Base-by-base conservation (phyloP, 1,140 invertebrate genomes). In the Scaptomyza pallida region DNA sequence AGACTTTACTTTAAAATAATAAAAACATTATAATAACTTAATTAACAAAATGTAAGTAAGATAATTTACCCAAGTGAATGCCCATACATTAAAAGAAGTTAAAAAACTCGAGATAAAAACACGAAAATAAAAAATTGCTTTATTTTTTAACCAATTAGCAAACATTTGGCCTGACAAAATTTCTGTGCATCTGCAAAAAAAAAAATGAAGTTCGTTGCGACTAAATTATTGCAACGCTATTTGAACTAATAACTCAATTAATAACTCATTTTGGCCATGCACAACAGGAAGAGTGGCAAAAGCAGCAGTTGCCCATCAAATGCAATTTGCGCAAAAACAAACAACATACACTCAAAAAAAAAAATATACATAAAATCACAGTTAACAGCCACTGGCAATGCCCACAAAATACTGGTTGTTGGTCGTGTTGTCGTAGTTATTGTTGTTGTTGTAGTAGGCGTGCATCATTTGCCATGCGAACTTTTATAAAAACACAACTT, bases 171-270 rank as follows among this genome's bases (percentile, higher is more conserved):
- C 0, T 9, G 26, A 15, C 6, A 12, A 1, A 15, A 17, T 23
- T 50, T n/a, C n/a, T 15, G 30, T 37, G 35, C 19, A 16, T 17
- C 19, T 52, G 47, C 12, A 33, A 44, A 59, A 45, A 33, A 13
- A 48, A 21, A 15, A 40, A 21, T 21, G n/a, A n/a, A n/a, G 9
- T 37, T 3, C 12, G 10, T n/a, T 12, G 33, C 33, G 12, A 40
- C 23, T 47, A 45, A 41, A 55, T 73, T 13, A 13, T 56, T 61
- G 51, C 45, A 60, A 45, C 61, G 75, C 56, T 63, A 75, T 82
- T 74, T 60, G 30, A 82, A 78, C 63, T 76, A 80, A 76, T 83
- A 83, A 83, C 81, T 85, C 72, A 83, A 83, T 83, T 83, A 83
- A 83, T 80, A 83, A 83, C 80, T 85, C 76, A 83, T 79, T 83